A percentile compares a stretch with the other conserved stretches of the same genome.
Evolutionary conservation across 1,140 invertebrate genomes (phyloP).

Genomic region (Polyergus mexicanus): DNA sequence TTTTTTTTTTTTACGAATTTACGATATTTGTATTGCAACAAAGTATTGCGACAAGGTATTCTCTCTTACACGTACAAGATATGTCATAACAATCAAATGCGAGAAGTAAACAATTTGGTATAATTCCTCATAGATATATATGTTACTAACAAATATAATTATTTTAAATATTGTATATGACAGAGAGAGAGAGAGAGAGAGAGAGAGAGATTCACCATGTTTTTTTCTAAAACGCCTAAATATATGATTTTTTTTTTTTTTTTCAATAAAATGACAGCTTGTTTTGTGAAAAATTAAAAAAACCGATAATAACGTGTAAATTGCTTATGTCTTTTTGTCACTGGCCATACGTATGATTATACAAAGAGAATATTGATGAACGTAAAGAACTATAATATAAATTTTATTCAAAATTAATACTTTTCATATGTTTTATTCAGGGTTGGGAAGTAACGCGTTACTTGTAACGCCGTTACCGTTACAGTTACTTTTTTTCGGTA

Average conservation of each 20-base stretch:
- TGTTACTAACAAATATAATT: conserved; percentile 20
- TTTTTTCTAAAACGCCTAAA: neutral
- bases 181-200: neutral
- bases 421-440: conserved; percentile 5
- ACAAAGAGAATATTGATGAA: neutral
- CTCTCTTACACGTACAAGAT: neutral
- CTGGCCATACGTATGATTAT: conserved; percentile 33
- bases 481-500: too few relatives aligned
- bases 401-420: conserved; percentile 24
- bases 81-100: neutral
- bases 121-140: neutral
- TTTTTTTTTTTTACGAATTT: neutral
- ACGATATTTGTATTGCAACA: neutral
- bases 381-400: conserved; percentile 34
- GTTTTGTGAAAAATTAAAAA: neutral
- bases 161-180: neutral
- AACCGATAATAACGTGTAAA: neutral
- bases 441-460: too few relatives aligned
- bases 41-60: conserved; percentile 26
- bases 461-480: too few relatives aligned
- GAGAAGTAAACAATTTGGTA: conserved; percentile 29
- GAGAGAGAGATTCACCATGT: neutral
- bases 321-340: neutral
- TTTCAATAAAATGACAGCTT: conserved; percentile 8
- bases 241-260: neutral